Percentiles rank a stretch among this genome's conserved stretches.
Conservation (phyloP, 2,888 invertebrate genomes). For the Perizoma flavofasciatum region DNA sequence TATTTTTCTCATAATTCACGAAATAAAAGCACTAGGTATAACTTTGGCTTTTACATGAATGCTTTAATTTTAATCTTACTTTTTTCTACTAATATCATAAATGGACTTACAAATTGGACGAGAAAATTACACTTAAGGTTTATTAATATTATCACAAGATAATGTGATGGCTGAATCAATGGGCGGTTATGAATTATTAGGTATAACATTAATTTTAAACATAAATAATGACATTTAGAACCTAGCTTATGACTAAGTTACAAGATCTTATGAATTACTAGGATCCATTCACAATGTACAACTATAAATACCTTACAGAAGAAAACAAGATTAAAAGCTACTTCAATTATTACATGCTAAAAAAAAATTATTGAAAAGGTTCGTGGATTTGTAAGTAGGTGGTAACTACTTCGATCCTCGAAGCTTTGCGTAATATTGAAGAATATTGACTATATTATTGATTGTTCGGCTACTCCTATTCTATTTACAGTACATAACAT, state of each 20-base stretch:
- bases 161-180: constrained; percentile 56
- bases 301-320: constrained; percentile 48
- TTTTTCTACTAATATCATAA: constrained; percentile 46
- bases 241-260: constrained; percentile 53
- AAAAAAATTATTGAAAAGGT: constrained; percentile 27
- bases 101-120: constrained; percentile 53
- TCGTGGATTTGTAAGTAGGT: constrained; percentile 23
- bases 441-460: constrained; percentile 30
- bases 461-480: constrained; percentile 29
- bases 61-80: constrained; percentile 50
- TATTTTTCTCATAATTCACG: constrained; percentile 8
- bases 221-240: constrained; percentile 52
- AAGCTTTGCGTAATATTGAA: constrained; percentile 30
- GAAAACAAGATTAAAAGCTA: constrained; percentile 45
- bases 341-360: constrained; percentile 50
- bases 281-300: constrained; percentile 77
- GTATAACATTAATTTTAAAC: constrained; percentile 46
- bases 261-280: constrained; percentile 70
- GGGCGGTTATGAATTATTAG: constrained; percentile 45
- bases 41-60: constrained; percentile 59
- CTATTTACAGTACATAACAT: constrained; percentile 53
- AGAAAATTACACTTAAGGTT: constrained; percentile 36
- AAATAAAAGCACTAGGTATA: constrained; percentile 48
- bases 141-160: constrained; percentile 41
- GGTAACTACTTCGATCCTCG: constrained; percentile 36